These are phyloP conservation scores for Folsomia manolachei DNA, from an alignment of 2,888 invertebrate species.

Conservation along the genomic window DNA sequence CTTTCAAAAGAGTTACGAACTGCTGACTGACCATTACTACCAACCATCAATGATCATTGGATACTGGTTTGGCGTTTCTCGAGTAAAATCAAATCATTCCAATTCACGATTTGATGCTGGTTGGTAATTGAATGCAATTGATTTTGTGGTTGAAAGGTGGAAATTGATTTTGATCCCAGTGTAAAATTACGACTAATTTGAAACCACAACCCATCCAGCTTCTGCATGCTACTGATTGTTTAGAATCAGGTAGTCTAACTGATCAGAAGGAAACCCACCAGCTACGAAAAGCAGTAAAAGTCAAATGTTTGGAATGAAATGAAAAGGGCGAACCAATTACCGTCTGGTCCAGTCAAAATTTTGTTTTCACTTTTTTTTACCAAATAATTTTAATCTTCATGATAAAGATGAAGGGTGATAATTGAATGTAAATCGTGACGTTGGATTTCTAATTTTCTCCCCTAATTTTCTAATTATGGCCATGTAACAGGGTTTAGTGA, in stretches of 20 bases:
- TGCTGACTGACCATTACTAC: too few relatives aligned
- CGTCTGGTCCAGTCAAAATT: too few relatives aligned
- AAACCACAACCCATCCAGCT: neutral
- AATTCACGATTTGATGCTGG: too few relatives aligned
- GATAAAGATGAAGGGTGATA: too few relatives aligned
- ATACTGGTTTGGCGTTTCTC: neutral
- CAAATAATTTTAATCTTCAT: too few relatives aligned
- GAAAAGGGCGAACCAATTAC: too few relatives aligned
- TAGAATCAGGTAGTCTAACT: too few relatives aligned
- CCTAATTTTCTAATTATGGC: neutral
- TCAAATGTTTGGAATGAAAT: neutral
- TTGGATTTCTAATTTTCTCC: neutral
- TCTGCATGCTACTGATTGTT: neutral
- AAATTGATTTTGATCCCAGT: slow-evolving; percentile 14
- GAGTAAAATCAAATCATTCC: neutral
- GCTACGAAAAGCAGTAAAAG: too few relatives aligned
- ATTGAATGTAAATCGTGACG: neutral
- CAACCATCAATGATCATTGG: neutral
- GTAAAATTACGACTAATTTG: neutral
- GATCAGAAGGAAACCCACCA: too few relatives aligned
- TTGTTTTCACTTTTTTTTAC: too few relatives aligned
- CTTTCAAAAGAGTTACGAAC: too few relatives aligned
- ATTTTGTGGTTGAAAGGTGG: slow-evolving; percentile 19
- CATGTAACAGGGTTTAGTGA: neutral
- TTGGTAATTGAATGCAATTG: slow-evolving; percentile 14